These are phyloP conservation scores for Alectoris magna DNA, from an alignment of 2,797 vertebrate genomes.

Conservation along the genomic window DNA sequence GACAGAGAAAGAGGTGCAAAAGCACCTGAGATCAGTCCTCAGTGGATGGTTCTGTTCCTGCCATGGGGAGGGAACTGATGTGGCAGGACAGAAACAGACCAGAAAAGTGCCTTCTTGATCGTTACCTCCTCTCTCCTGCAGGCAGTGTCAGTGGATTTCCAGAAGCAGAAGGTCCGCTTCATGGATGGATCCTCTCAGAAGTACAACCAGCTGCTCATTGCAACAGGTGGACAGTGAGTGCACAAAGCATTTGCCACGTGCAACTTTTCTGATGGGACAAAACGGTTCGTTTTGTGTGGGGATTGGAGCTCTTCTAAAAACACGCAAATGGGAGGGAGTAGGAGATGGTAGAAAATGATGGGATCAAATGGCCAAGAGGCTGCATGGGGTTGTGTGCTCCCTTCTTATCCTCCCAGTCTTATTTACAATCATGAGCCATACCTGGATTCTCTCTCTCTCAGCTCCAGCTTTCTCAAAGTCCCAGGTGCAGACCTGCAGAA, in stretches of 20 bases:
- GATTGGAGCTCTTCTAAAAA: neutral
- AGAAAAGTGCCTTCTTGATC: neutral
- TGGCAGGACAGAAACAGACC: neutral
- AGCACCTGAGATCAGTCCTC: neutral
- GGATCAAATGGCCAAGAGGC: neutral
- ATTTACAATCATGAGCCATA: neutral
- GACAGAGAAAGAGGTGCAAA: constrained; percentile 84
- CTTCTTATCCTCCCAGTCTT: neutral
- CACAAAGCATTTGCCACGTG: too few species aligned
- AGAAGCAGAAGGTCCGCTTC: constrained; percentile 78
- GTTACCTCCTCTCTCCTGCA: constrained; percentile 42
- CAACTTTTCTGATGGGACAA: neutral
- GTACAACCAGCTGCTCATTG: constrained; percentile 88
- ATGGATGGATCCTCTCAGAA: constrained; percentile 79
- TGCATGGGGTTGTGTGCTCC: neutral
- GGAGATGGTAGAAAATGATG: neutral
- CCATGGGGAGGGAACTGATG: neutral
- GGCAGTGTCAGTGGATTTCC: constrained; percentile 81
- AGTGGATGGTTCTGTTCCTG: neutral
- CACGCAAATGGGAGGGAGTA: rapidly evolving
- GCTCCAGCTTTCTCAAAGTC: constrained; percentile 80
- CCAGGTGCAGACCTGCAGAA: constrained; percentile 85
- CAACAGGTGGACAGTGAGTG: constrained; percentile 87
- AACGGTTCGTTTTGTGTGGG: neutral
- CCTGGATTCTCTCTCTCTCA: constrained; percentile 26